Base-by-base conservation (phyloP, 2,888 invertebrate species). In the Lordiphosa andalusiaca region DNA sequence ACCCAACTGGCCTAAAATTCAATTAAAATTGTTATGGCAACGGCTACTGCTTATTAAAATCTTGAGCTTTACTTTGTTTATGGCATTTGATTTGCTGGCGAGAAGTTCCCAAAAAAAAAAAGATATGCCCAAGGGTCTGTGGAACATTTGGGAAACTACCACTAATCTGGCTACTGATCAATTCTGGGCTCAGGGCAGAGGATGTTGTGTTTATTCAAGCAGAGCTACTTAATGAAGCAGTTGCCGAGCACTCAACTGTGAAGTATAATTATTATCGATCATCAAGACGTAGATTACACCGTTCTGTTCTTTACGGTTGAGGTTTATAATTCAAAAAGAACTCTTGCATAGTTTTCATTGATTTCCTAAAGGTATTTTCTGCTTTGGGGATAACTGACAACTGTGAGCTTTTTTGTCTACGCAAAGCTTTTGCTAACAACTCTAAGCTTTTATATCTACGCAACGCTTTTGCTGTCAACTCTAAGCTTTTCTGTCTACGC, bases 1-100 rank as follows among this genome's bases (percentile, higher is more conserved):
- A 63, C 63, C 63, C 63, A 63, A 35, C 37, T 33, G 50, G 62
- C 55, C 62, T 51, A 62, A 63, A 63, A 63, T 63, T 63, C 63
- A 63, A 63, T 63, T 63, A 63, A 62, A 63, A 63, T 36, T 62
- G 41, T 55, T 33, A 13, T 21, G 40, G 33, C 55, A 37, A 10
- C 36, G 41, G 54, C 62, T 36, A 55, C 63, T 38, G 62, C 63
- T 63, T 62, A 62, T 63, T 63, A 62, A 46, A 51, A 19, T 61
- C 62, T 62, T 55, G 38, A 46, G 54, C 50, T 50, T 53, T 44
- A 39, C 35, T 53, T 62, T 50, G 38, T 35, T 46, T 40, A 53
- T 51, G 54, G 40, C 54, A 47, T 46, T 54, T 42, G 62, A 61
- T 47, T 61, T 51, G 54, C 49, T 47, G 62, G 54, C 16, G 21